phyloP scores from a whole-genome alignment of 2,113 vertebrate genomes.

The Balaeniceps rex region DNA sequence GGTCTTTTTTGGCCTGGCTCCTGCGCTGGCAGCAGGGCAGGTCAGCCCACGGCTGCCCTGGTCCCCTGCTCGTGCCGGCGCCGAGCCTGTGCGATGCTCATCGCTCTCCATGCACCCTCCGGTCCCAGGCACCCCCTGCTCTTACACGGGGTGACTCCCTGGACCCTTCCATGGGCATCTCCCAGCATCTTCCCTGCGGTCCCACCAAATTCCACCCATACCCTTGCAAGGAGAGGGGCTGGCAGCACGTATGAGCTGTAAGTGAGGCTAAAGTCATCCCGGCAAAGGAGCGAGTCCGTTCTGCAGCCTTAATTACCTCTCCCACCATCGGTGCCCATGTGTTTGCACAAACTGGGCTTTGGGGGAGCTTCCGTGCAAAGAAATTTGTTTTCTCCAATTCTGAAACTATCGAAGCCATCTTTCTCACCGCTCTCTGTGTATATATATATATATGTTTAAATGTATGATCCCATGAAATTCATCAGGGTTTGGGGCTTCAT shows the following conservation, averaged over 20 bases:
- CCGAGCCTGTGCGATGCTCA: fast-evolving
- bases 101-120: fast-evolving
- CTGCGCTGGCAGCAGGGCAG: neutral
- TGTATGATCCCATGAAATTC: fast-evolving
- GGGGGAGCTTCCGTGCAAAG: neutral
- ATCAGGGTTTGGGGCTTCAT: neutral
- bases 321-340: neutral
- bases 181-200: neutral
- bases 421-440: fast-evolving
- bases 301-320: neutral
- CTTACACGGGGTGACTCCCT: neutral
- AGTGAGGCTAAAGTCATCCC: neutral
- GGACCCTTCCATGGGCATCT: neutral
- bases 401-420: fast-evolving
- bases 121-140: fast-evolving
- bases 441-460: fast-evolving
- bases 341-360: neutral
- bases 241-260: neutral
- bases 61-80: fast-evolving
- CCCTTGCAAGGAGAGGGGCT: fast-evolving
- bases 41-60: fast-evolving
- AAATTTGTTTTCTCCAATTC: neutral
- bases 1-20: neutral
- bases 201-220: fast-evolving
- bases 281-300: neutral